Evolutionary conservation across 35 echinoderm and acorn worm species (phyloP).

Genomic region (Lytechinus pictus): DNA sequence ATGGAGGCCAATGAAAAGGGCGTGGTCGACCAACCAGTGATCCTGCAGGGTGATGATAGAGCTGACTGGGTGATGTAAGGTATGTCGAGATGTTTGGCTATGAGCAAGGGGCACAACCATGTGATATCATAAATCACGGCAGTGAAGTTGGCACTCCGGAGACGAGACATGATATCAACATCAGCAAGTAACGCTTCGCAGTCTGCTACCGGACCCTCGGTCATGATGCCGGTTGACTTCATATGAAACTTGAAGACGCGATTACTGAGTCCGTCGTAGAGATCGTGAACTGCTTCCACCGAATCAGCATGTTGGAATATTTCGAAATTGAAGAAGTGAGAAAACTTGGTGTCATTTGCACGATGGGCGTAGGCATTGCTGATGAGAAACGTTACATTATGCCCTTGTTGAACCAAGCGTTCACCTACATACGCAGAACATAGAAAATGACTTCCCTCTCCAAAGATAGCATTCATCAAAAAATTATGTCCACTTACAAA

Average conservation of each 20-base stretch:
- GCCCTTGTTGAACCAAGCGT: not conserved
- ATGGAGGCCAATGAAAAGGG: not conserved
- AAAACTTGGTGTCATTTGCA: not conserved
- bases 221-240: not conserved
- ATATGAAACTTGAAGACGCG: not conserved
- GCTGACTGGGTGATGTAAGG: not conserved
- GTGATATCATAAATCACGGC: not conserved
- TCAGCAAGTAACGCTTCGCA: not conserved
- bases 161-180: not conserved
- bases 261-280: not conserved
- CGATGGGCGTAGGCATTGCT: constrained; percentile 28
- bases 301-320: not conserved
- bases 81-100: not conserved
- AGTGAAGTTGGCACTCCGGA: not conserved
- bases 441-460: constrained; percentile 23
- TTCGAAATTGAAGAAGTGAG: not conserved
- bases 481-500: not conserved
- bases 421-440: not conserved
- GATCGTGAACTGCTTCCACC: constrained; percentile 11
- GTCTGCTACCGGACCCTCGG: not conserved
- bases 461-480: not conserved
- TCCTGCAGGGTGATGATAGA: not conserved
- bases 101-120: constrained; percentile 8
- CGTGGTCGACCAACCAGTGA: not conserved
- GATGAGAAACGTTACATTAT: constrained; percentile 19